These are phyloP conservation scores for Calephelis nemesis DNA, from an alignment of 1,140 invertebrate species.

Conservation along the genomic window DNA sequence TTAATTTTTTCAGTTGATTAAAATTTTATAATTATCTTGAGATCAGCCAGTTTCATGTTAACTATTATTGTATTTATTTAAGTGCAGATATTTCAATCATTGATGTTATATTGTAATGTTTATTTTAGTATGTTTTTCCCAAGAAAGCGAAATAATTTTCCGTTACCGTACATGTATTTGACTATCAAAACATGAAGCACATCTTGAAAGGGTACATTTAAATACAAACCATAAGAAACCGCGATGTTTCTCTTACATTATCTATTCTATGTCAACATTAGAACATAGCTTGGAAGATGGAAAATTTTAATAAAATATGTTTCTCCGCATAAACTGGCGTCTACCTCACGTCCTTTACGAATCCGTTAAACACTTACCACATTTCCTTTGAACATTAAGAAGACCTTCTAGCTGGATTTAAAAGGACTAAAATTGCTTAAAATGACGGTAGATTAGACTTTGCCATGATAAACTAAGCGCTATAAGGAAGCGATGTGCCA, in stretches of 20 bases:
- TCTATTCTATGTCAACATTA: constrained; percentile 43
- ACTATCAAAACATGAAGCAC: too few relatives aligned
- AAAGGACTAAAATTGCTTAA: constrained; percentile 29
- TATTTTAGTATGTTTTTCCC: too few relatives aligned
- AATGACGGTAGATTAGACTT: constrained; percentile 13
- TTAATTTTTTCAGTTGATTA: too few relatives aligned
- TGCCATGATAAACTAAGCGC: constrained; percentile 38
- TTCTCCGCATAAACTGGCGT: constrained; percentile 56
- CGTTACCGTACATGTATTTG: neutral
- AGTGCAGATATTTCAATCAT: too few relatives aligned
- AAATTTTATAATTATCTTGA: too few relatives aligned
- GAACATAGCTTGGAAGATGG: constrained; percentile 51
- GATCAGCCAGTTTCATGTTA: too few relatives aligned
- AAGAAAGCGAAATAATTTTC: constrained; percentile 6
- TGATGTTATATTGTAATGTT: too few relatives aligned
- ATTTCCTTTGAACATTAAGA: constrained; percentile 22
- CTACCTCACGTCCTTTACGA: constrained; percentile 49
- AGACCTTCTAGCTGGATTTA: neutral
- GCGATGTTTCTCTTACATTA: constrained; percentile 20
- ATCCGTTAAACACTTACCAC: constrained; percentile 41
- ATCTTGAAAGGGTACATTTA: too few relatives aligned
- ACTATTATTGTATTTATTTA: too few relatives aligned
- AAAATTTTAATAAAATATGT: constrained; percentile 71
- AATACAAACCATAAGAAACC: constrained; percentile 11
- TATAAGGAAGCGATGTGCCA: constrained; percentile 56